Evolutionary conservation across 37 sponge, comb jelly and placozoan species (phyloP), one percentile per base, ranked within the genome.

Genomic region (Tethya wilhelma): DNA sequence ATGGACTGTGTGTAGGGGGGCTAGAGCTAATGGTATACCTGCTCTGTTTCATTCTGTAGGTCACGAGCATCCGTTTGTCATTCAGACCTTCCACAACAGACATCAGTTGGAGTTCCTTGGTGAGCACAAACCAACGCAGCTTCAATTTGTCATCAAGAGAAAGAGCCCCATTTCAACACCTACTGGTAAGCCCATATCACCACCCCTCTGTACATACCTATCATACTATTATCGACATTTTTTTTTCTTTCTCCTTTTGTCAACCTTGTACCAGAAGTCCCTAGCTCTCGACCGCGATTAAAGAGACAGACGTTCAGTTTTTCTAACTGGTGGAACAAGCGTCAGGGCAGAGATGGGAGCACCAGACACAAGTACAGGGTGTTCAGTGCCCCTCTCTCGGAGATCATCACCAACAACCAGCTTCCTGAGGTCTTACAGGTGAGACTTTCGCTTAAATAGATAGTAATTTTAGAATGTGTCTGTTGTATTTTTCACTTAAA

Each of bases 361-460:
- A n/a, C n/a, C n/a, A n/a, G n/a, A n/a, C n/a, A 38, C 32, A 63
- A 60, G 8, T 14, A 56, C 3, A 37, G 84, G n/a, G 12, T 91
- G 41, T 91, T 91, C 38, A 67, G 74, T 2, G 83, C 66, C 23
- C 87, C 91, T 44, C 72, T 91, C 19, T 67, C 81, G 1, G 22
- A 23, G 12, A 14, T 86, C 20, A 81, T 91, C 2, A 25, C 42
- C 38, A 79, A 91, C 67, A 59, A 77, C 38, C 78, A 78, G 23
- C 69, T 91, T 32, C 91, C 91, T 70, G 79, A 79, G 25, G 60
- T 81, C 19, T 64, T 91, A 4, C 85, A 86, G 69, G 90, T 90
- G 43, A 58, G 74, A n/a, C 9, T 4, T 56, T 60, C 22, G 63
- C 29, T 60, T 12, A 26, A n/a, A 12, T 14, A 25, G 63, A 12